These are phyloP conservation scores for Acronicta alni DNA, from an alignment of 2,888 invertebrate species.

Conservation along the genomic window DNA sequence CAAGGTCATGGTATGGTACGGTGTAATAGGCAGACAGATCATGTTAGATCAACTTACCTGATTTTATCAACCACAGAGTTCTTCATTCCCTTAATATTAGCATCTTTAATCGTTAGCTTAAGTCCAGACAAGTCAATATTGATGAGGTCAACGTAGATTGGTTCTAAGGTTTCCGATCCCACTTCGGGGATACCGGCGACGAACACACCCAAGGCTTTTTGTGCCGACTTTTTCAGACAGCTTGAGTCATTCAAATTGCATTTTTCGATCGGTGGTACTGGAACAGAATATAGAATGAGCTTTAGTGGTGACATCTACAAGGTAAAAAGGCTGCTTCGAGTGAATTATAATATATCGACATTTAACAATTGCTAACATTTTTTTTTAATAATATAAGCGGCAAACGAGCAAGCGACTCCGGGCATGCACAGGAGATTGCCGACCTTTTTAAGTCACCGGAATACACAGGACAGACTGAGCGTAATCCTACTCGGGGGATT, in stretches of 20 bases:
- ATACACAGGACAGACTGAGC: too few relatives aligned
- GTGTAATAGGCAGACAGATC: too few relatives aligned
- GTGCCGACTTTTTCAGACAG: constrained; percentile 67
- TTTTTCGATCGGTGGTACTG: constrained; percentile 71
- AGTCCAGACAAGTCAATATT: constrained; percentile 75
- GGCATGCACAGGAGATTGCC: too few relatives aligned
- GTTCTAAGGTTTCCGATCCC: constrained; percentile 70
- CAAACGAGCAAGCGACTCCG: too few relatives aligned
- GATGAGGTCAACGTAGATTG: constrained; percentile 66
- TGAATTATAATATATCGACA: too few relatives aligned
- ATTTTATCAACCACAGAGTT: constrained; percentile 66
- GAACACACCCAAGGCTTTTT: constrained; percentile 59
- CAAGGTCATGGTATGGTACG: too few relatives aligned
- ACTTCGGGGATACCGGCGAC: constrained; percentile 70
- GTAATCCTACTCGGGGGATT: too few relatives aligned
- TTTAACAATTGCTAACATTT: too few relatives aligned
- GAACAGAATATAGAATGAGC: constrained; percentile 37
- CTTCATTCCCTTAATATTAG: constrained; percentile 65
- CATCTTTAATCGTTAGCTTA: constrained; percentile 66
- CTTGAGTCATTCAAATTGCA: constrained; percentile 65
- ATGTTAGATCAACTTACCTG: constrained; percentile 57
- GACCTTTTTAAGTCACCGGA: too few relatives aligned
- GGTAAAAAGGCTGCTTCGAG: too few relatives aligned
- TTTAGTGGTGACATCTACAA: neutral
- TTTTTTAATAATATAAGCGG: too few relatives aligned